phyloP scores from a whole-genome alignment of 2,113 vertebrate species.

The Bothrops jararaca region DNA sequence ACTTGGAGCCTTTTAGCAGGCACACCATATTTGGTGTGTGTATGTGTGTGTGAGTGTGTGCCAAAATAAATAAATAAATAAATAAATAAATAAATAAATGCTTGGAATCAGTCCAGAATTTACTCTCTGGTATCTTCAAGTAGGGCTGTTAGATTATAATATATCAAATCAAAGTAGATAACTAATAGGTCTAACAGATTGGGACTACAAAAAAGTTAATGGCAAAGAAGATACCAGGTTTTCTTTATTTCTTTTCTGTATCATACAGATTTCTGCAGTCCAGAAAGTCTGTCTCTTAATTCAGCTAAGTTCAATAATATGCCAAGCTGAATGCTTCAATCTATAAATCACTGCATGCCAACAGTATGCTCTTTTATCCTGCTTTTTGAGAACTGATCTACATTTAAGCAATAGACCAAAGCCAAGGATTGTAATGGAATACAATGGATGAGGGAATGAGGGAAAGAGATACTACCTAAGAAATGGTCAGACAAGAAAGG shows the following conservation, averaged over 20 bases:
- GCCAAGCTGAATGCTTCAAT: background rate
- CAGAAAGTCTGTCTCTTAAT: background rate
- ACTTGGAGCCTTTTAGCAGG: background rate
- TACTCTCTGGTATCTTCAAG: background rate
- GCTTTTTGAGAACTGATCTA: background rate
- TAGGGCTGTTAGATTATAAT: background rate
- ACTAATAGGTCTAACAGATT: background rate
- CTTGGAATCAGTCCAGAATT: background rate
- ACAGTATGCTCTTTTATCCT: background rate
- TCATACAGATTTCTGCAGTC: background rate
- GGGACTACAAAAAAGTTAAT: background rate
- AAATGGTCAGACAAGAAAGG: background rate
- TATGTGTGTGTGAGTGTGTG: too few relatives aligned
- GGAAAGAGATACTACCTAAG: background rate
- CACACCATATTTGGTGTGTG: background rate
- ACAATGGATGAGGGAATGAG: background rate
- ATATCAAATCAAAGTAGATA: background rate
- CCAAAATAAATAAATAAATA: too few relatives aligned
- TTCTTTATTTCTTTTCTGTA: background rate
- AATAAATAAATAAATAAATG: background rate
- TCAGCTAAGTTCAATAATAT: background rate
- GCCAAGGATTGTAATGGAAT: background rate
- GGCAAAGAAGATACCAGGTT: background rate
- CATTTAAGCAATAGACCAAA: background rate
- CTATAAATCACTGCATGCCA: background rate